A percentile compares a stretch with the other conserved stretches of the same genome.
These are phyloP conservation scores for Drosophila serrata DNA, from an alignment of 1,140 invertebrate genomes.

Conservation along the genomic window DNA sequence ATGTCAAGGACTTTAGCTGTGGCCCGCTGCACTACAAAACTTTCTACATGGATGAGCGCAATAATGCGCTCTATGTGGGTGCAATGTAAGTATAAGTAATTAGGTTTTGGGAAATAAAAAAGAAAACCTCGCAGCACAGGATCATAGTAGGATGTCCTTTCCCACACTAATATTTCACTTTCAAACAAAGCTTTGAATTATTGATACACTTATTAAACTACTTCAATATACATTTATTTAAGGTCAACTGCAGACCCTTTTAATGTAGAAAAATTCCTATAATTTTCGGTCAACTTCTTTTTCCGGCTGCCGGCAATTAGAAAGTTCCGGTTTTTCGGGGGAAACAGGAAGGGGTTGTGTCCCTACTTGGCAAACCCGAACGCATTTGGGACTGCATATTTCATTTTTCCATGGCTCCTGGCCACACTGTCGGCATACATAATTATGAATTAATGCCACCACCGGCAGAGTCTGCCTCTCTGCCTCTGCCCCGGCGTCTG, in stretches of 20 bases:
- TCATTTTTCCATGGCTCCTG: constrained; percentile 58
- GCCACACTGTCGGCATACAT: constrained; percentile 82
- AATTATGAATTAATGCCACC: constrained; percentile 83
- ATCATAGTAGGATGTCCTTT: not conserved
- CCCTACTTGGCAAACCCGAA: constrained; percentile 48
- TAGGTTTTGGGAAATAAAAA: too few species aligned
- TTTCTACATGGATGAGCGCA: constrained; percentile 91
- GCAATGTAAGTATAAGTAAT: constrained; percentile 91
- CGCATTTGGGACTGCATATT: constrained; percentile 73
- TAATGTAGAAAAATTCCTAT: constrained; percentile 28
- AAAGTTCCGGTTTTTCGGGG: constrained; percentile 63
- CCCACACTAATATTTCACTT: not conserved
- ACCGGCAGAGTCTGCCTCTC: constrained; percentile 30
- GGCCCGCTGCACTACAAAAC: constrained; percentile 94
- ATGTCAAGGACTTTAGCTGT: constrained; percentile 93
- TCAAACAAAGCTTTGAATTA: constrained; percentile 1
- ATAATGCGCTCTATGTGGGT: constrained; percentile 93
- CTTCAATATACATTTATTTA: constrained; percentile 21
- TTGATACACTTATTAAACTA: constrained; percentile 1
- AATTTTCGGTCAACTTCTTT: constrained; percentile 19
- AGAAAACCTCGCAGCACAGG: not conserved
- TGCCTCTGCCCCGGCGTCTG: constrained; percentile 42
- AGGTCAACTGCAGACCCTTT: not conserved
- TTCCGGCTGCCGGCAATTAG: constrained; percentile 62
- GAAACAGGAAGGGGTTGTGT: constrained; percentile 17